Conservation (phyloP, 2,888 invertebrate species). For the Drosophila phalerata region DNA sequence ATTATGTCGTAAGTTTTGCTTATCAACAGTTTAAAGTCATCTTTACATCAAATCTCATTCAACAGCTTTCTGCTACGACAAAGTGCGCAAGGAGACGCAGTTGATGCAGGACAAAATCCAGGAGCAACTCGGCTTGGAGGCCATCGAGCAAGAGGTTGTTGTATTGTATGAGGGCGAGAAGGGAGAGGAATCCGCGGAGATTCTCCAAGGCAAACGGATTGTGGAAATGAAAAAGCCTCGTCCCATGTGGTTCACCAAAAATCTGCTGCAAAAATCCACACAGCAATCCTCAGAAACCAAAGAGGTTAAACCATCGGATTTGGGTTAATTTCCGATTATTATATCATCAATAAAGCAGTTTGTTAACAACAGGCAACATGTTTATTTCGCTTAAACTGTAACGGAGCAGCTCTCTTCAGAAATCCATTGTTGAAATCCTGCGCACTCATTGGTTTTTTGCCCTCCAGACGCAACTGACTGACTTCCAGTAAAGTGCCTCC, state of each 20-base stretch:
- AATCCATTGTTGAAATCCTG: slow-evolving; percentile 95
- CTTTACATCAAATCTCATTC: background rate
- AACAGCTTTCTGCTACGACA: slow-evolving; percentile 94
- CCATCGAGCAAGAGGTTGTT: slow-evolving; percentile 93
- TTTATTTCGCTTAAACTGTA: slow-evolving; percentile 67
- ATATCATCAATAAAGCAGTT: slow-evolving; percentile 44
- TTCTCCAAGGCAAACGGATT: slow-evolving; percentile 90
- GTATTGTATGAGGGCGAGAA: slow-evolving; percentile 94
- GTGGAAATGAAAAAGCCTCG: slow-evolving; percentile 94
- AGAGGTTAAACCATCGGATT: slow-evolving; percentile 91
- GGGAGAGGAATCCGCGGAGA: slow-evolving; percentile 87
- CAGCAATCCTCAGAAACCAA: slow-evolving; percentile 88
- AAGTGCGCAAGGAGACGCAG: slow-evolving; percentile 92
- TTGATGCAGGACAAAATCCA: slow-evolving; percentile 92
- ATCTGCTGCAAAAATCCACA: slow-evolving; percentile 92
- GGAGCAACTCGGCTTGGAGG: slow-evolving; percentile 89
- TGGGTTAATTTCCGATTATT: slow-evolving; percentile 86
- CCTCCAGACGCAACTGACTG: slow-evolving; percentile 88
- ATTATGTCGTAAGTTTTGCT: slow-evolving; percentile 90
- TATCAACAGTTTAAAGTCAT: background rate
- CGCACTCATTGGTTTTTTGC: slow-evolving; percentile 91
- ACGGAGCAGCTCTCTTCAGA: slow-evolving; percentile 85
- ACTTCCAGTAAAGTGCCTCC: slow-evolving; percentile 89
- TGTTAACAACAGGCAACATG: slow-evolving; percentile 44
- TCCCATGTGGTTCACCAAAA: slow-evolving; percentile 95